Evolutionary conservation across 2,888 invertebrate genomes (phyloP).

Genomic region (Girardia tigrina): DNA sequence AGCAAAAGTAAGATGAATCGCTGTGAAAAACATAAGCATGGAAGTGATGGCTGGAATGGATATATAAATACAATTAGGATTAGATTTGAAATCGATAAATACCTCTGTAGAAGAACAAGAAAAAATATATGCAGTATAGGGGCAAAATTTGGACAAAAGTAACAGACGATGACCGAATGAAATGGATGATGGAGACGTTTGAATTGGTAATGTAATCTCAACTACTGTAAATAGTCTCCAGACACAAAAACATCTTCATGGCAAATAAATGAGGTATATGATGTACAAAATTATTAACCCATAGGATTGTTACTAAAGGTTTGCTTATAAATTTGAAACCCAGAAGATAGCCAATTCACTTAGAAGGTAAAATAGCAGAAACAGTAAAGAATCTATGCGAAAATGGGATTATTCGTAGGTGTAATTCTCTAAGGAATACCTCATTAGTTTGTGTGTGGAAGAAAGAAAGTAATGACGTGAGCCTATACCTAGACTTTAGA

Average conservation of each 20-base stretch:
- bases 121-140: too few species aligned
- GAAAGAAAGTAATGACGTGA: neutral
- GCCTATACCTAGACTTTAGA: neutral
- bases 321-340: neutral
- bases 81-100: too few species aligned
- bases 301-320: neutral
- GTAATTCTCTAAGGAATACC: neutral
- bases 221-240: neutral
- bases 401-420: neutral
- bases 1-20: too few species aligned
- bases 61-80: too few species aligned
- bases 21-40: too few species aligned
- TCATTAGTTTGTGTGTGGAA: neutral
- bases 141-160: neutral
- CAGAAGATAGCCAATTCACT: neutral
- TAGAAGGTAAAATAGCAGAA: neutral
- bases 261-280: too few species aligned
- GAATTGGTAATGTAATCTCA: neutral
- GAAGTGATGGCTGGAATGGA: too few species aligned
- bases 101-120: too few species aligned
- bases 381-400: neutral
- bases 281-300: neutral
- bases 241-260: neutral
- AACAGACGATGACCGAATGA: too few species aligned
- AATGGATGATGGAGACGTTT: neutral